phyloP scores from a whole-genome alignment of 2,888 invertebrate genomes.

The Eupithecia subfuscata region DNA sequence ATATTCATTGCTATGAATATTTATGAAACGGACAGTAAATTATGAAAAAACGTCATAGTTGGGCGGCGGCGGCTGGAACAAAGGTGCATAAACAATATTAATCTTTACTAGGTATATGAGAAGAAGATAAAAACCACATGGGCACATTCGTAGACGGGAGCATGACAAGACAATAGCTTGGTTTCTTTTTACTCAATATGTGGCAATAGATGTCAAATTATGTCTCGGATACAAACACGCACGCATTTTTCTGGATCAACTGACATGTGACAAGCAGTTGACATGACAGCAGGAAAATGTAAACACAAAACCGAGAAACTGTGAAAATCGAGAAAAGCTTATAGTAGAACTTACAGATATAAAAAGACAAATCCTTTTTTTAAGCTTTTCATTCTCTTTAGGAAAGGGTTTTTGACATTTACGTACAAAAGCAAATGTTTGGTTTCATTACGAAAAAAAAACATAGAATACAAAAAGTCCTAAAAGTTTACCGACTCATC shows the following conservation, averaged over 20 bases:
- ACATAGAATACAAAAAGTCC: neutral
- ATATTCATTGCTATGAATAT: too few relatives aligned
- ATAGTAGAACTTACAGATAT: neutral
- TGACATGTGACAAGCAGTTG: neutral
- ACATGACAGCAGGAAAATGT: neutral
- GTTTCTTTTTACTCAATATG: neutral
- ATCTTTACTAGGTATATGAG: neutral
- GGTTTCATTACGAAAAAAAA: neutral
- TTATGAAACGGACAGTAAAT: too few relatives aligned
- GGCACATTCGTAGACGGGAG: neutral
- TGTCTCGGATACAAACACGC: neutral
- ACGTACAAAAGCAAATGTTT: neutral
- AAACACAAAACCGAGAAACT: neutral
- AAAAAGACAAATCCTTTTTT: neutral
- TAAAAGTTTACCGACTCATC: neutral
- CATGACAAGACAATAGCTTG: neutral
- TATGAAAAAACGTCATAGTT: too few relatives aligned
- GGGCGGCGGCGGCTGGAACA: too few relatives aligned
- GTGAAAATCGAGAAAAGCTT: neutral
- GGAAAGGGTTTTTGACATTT: too few relatives aligned
- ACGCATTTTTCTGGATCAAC: neutral
- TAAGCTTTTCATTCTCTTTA: neutral
- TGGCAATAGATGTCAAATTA: neutral
- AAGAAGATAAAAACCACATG: too few relatives aligned
- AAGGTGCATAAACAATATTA: too few relatives aligned